Evolutionary conservation across 37 sponge, comb jelly and placozoan genomes (phyloP).

Genomic region (Oopsacas minuta): DNA sequence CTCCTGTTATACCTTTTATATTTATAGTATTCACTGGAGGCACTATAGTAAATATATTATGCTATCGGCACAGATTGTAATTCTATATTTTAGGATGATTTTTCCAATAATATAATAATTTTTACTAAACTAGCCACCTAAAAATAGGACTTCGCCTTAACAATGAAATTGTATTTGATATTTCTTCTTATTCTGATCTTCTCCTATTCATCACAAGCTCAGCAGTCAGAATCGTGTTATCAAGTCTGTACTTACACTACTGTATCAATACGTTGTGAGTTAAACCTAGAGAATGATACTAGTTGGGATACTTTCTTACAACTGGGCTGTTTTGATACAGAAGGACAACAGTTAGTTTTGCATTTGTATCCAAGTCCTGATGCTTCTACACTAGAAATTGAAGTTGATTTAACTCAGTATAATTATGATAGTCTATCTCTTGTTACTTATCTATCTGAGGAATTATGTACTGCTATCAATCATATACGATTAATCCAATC

Average conservation of each 20-base stretch:
- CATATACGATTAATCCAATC: not conserved
- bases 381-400: not conserved
- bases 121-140: too few relatives aligned
- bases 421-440: not conserved
- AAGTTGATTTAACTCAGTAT: not conserved
- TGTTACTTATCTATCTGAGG: not conserved
- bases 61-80: too few relatives aligned
- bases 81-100: too few relatives aligned
- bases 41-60: too few relatives aligned
- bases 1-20: not conserved
- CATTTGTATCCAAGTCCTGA: not conserved
- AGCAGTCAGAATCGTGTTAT: not conserved
- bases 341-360: not conserved
- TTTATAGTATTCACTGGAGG: too few relatives aligned
- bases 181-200: not conserved
- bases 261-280: not conserved
- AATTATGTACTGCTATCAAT: not conserved
- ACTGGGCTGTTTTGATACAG: not conserved
- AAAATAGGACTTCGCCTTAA: too few relatives aligned
- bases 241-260: not conserved
- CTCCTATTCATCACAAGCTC: not conserved
- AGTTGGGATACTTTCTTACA: not conserved
- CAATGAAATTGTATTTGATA: not conserved
- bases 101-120: too few relatives aligned
- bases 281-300: not conserved